A percentile compares a stretch with the other conserved stretches of the same genome.
These are phyloP conservation scores for Musca domestica DNA, from an alignment of 1,140 invertebrate species.

Conservation along the genomic window DNA sequence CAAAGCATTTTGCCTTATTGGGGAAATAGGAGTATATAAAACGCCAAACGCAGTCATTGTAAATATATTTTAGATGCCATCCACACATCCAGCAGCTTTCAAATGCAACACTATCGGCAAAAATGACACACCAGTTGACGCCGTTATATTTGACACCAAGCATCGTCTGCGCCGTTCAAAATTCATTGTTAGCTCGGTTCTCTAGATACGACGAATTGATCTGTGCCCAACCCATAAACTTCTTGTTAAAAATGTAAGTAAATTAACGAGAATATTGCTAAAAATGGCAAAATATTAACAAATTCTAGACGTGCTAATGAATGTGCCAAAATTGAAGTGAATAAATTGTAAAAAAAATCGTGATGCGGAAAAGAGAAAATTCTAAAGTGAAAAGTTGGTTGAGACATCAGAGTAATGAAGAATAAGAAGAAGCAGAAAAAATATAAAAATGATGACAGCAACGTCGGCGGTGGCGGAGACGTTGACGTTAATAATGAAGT, in stretches of 20 bases:
- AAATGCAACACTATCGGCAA: no score
- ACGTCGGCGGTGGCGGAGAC: neutral
- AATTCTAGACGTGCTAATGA: neutral
- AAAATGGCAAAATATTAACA: conserved; percentile 9
- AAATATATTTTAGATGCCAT: no score
- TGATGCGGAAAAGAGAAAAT: conserved; percentile 41
- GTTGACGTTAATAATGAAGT: conserved; percentile 10
- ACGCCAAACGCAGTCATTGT: no score
- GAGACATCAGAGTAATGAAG: conserved; percentile 15
- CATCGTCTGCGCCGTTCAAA: no score
- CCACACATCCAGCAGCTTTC: no score
- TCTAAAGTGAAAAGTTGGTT: conserved; percentile 48
- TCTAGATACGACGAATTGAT: neutral
- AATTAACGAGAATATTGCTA: conserved; percentile 21
- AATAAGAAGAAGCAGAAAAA: conserved; percentile 34
- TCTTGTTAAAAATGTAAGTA: conserved; percentile 28
- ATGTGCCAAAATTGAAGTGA: neutral
- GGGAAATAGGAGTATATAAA: no score
- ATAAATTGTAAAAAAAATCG: conserved; percentile 2
- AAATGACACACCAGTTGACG: no score
- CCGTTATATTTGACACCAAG: no score
- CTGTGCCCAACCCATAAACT: conserved; percentile 25
- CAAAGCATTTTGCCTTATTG: no score
- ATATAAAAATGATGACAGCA: conserved; percentile 37
- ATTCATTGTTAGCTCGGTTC: no score